phyloP scores from a whole-genome alignment of 2,113 vertebrate species.

The Junco hyemalis region DNA sequence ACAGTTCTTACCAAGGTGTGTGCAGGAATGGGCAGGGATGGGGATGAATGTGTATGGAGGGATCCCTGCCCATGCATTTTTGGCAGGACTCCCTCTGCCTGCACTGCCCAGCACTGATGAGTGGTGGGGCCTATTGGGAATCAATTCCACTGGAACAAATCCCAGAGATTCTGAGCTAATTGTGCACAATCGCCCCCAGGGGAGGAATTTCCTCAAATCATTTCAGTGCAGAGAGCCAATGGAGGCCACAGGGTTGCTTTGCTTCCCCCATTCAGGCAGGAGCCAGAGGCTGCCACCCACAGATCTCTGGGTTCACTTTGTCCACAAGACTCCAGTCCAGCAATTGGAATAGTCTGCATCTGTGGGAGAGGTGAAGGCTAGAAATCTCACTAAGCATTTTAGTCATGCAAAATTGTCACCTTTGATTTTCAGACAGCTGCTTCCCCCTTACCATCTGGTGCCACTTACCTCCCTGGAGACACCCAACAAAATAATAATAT shows the following conservation, averaged over 20 bases:
- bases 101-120: neutral
- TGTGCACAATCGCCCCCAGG: neutral
- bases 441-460: slow-evolving; percentile 36
- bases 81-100: neutral
- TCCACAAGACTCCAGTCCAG: neutral
- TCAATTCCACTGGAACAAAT: neutral
- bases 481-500: neutral
- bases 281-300: neutral
- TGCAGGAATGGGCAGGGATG: fast-evolving
- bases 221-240: neutral
- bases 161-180: neutral
- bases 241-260: neutral
- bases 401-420: slow-evolving; percentile 28
- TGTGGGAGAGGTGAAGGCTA: neutral
- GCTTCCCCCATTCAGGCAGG: neutral
- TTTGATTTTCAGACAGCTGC: slow-evolving; percentile 43
- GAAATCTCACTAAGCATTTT: slow-evolving; percentile 17
- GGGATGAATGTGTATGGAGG: fast-evolving
- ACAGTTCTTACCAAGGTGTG: neutral
- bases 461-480: neutral
- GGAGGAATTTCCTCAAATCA: neutral
- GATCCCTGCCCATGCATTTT: fast-evolving
- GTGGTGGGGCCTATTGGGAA: fast-evolving
- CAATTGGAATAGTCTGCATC: neutral
- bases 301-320: neutral